Base-by-base conservation (phyloP, 1,140 invertebrate genomes). In the Euura lappo region DNA sequence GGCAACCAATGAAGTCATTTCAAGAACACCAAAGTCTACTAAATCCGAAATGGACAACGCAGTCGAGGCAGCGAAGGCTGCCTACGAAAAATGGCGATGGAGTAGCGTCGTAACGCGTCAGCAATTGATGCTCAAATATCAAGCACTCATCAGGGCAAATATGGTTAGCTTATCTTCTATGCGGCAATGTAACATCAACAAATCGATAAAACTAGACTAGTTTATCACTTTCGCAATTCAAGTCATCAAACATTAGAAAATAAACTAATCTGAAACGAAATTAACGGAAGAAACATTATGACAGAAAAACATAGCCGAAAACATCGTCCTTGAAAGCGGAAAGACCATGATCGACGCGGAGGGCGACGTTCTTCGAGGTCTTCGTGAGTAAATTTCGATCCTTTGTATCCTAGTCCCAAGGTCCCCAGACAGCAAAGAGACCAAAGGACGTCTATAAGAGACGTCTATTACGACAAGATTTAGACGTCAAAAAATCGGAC, bases 281-380 rank as follows among this genome's bases (percentile, higher is more conserved):
- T 11, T 45, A 44, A 45, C 69, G 4, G 10, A 3, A 44, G 69
- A 44, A 70, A n/a, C 51, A 45, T 11, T 60, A 6, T 69, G 71
- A 8, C 13, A 87, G 92, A 94, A 95, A 89, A 92, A 95, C 83
- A 88, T 99, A 72, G 98, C 98, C 1, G 92, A 93, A 73, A 98
- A 94, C 83, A 95, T 99, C 47, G 99, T 98, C 8, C 87, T 91
- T 78, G 98, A 99, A 89, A 98, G 99, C 89, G 99, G 99, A 44
- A 99, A 99, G 87, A 99, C 99, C 0, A 88, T 98, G 68, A 91
- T 93, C 42, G 99, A 99, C 90, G 98, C 99, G 44, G 97, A 99
- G 85, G 99, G 99, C 68, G 99, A 99, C 90, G 98, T 99, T 4
- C 90, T 98, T 66, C 91, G 99, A 83, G 99, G 99, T 71, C 91